Conservation (phyloP, 2,113 vertebrate species). For the Nettapus auritus region DNA sequence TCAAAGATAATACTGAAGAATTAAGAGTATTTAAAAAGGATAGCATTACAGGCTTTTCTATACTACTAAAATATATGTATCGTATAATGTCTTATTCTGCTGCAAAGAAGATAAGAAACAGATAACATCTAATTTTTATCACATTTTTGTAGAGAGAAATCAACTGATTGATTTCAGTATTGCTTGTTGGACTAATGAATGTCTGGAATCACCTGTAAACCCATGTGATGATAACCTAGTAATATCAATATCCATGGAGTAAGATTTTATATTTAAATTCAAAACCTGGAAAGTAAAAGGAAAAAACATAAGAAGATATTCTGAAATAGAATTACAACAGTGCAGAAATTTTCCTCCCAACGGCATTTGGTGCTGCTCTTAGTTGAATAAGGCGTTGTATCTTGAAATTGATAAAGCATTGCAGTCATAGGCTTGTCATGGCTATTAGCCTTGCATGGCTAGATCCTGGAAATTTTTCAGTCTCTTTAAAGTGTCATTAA, state of each 20-base stretch:
- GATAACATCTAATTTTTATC: not conserved
- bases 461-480: not conserved
- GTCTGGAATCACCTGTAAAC: not conserved
- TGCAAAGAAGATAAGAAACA: not conserved
- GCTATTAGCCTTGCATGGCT: not conserved
- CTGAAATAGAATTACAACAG: not conserved
- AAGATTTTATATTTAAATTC: not conserved
- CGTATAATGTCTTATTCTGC: not conserved
- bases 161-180: not conserved
- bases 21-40: accelerated
- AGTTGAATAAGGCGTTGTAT: not conserved
- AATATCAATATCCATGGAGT: not conserved
- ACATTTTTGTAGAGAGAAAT: not conserved
- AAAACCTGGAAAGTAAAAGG: not conserved
- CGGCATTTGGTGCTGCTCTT: not conserved
- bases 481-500: not conserved
- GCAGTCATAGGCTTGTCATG: not conserved
- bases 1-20: not conserved
- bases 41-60: not conserved
- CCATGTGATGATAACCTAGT: not conserved
- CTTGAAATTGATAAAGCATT: not conserved
- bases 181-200: not conserved
- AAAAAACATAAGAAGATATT: not conserved
- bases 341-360: not conserved
- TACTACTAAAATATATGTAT: not conserved